A percentile compares a stretch with the other conserved stretches of the same genome.
Conservation (phyloP, 2,888 invertebrate genomes). For the Synanthedon andrenaeformis region DNA sequence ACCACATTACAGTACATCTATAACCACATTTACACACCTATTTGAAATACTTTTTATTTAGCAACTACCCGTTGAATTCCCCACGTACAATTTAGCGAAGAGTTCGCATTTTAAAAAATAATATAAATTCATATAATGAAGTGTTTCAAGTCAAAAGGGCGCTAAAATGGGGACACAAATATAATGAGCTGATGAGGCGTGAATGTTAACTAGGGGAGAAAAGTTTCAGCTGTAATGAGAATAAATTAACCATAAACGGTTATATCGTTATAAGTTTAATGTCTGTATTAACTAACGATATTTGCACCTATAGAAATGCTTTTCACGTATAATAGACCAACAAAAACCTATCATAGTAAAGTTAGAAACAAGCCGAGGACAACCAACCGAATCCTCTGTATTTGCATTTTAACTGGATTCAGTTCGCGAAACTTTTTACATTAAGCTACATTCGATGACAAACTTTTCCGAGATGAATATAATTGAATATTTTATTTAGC, state of each 20-base stretch:
- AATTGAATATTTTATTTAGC: constrained; percentile 28
- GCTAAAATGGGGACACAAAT: constrained; percentile 37
- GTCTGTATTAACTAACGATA: not conserved
- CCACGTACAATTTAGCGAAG: constrained; percentile 4
- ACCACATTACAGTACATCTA: no score
- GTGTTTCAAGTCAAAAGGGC: constrained; percentile 26
- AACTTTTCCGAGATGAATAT: constrained; percentile 23
- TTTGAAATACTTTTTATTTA: no score
- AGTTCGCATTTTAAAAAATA: constrained; percentile 1
- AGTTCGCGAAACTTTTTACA: constrained; percentile 45
- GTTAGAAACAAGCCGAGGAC: constrained; percentile 11
- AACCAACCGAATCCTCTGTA: constrained; percentile 21
- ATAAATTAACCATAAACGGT: not conserved
- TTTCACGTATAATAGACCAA: not conserved
- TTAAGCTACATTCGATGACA: constrained; percentile 30
- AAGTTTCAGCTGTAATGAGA: constrained; percentile 12
- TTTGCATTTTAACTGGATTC: constrained; percentile 46
- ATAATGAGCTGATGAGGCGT: constrained; percentile 31
- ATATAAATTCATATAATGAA: constrained; percentile 25
- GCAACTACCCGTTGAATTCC: not conserved
- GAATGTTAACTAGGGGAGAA: constrained; percentile 27
- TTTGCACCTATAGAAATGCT: not conserved
- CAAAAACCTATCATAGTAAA: constrained; percentile 1
- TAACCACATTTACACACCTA: no score
- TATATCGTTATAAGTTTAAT: not conserved